phyloP scores from a whole-genome alignment of 2,888 invertebrate genomes.

The Hirtodrosophila histrioides region DNA sequence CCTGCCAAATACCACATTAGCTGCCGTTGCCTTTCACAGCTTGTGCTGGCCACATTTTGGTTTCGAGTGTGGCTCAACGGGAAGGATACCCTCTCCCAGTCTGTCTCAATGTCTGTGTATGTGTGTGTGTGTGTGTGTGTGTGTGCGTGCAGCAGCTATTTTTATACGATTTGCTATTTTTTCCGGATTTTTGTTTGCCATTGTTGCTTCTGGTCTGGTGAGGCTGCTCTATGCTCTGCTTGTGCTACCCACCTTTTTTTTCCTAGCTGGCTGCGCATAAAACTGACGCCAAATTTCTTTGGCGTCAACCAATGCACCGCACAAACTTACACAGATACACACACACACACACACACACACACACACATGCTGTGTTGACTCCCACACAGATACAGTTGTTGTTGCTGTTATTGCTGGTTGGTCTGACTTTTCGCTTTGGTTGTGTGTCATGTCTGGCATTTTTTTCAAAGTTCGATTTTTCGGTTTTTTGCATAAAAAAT shows the following conservation, averaged over 20 bases:
- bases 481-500: conserved; percentile 52
- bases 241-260: conserved; percentile 29
- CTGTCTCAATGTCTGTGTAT: not conserved
- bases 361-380: conserved; percentile 22
- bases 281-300: conserved; percentile 79
- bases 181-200: conserved; percentile 76
- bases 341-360: conserved; percentile 19
- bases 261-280: conserved; percentile 55
- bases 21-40: conserved; percentile 22
- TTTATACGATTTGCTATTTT: conserved; percentile 76
- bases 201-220: conserved; percentile 56
- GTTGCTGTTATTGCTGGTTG: conserved; percentile 24
- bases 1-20: conserved; percentile 66
- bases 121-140: conserved; percentile 12
- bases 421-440: conserved; percentile 27
- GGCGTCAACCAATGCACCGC: conserved; percentile 72
- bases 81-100: too few relatives aligned
- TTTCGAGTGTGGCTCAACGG: conserved; percentile 8
- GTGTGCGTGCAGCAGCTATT: conserved; percentile 57
- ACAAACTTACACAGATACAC: conserved; percentile 6
- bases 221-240: not conserved
- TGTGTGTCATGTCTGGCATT: conserved; percentile 56
- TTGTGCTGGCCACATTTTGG: conserved; percentile 19
- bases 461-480: conserved; percentile 65
- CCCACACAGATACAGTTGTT: conserved; percentile 33